phyloP scores from a whole-genome alignment of 2,888 invertebrate genomes.

The Uloborus plumipes region DNA sequence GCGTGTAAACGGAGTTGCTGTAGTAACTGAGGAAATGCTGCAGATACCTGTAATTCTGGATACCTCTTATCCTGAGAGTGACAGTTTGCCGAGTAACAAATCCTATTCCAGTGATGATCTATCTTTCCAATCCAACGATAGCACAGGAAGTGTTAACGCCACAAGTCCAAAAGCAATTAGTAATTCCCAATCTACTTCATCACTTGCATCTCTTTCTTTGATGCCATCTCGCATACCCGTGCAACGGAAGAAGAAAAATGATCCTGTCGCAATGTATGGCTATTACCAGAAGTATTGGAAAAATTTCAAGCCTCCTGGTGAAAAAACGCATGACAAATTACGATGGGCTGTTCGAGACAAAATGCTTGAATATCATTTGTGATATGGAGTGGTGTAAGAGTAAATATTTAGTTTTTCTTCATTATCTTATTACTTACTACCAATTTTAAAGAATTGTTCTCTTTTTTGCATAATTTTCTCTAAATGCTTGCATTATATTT shows the following conservation, averaged over 20 bases:
- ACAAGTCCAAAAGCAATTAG: constrained; percentile 18
- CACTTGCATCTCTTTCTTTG: constrained; percentile 27
- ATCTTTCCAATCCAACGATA: constrained; percentile 34
- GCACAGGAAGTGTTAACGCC: constrained; percentile 30
- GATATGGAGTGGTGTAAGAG: background rate
- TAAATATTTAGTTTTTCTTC: too few relatives aligned
- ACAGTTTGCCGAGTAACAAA: constrained; percentile 8
- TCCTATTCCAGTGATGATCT: constrained; percentile 45
- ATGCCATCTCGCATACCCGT: background rate
- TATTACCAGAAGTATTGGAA: constrained; percentile 56
- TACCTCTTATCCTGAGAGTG: constrained; percentile 33
- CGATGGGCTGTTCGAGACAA: constrained; percentile 54
- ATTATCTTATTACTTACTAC: too few relatives aligned
- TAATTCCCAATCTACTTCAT: constrained; percentile 29
- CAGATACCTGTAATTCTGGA: constrained; percentile 44
- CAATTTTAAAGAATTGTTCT: too few relatives aligned
- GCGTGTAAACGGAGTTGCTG: constrained; percentile 31
- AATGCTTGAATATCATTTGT: constrained; percentile 49
- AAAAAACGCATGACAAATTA: constrained; percentile 46
- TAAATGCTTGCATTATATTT: too few relatives aligned
- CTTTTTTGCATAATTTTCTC: too few relatives aligned
- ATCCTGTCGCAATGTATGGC: constrained; percentile 53
- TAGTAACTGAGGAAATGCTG: constrained; percentile 42
- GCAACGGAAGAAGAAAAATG: constrained; percentile 43
- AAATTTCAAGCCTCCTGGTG: constrained; percentile 47